These are phyloP conservation scores for Poeciliopsis turneri DNA, from an alignment of 2,797 vertebrate genomes.

Conservation along the genomic window DNA sequence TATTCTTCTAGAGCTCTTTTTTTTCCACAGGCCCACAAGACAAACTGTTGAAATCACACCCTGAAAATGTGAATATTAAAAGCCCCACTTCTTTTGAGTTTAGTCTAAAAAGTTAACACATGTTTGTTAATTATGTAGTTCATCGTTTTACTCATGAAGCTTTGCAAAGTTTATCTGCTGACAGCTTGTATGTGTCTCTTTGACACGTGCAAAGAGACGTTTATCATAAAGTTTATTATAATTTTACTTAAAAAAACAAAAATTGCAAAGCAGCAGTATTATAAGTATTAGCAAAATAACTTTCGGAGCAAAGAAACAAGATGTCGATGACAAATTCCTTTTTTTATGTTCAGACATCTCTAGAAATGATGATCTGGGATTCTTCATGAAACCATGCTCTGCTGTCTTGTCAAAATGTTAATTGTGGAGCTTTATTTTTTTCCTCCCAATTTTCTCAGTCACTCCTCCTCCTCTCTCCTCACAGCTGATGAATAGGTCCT, in stretches of 20 bases:
- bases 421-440: slow-evolving; percentile 17
- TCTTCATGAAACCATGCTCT: neutral
- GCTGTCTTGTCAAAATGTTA: neutral
- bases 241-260: neutral
- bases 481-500: slow-evolving; percentile 60
- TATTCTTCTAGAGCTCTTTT: neutral
- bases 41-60: neutral
- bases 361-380: neutral
- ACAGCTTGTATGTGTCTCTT: neutral
- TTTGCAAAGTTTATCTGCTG: neutral
- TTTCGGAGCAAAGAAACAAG: neutral
- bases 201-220: neutral
- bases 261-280: neutral
- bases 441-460: slow-evolving; percentile 16
- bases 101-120: neutral
- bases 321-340: neutral
- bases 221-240: neutral
- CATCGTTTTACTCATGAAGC: neutral
- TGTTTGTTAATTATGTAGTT: neutral
- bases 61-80: neutral
- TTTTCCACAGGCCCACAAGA: neutral
- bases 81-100: neutral
- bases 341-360: neutral
- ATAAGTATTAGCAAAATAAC: neutral
- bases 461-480: slow-evolving; percentile 21